Evolutionary conservation across 2,888 invertebrate genomes (phyloP).

Genomic region (Nomada ferruginata): DNA sequence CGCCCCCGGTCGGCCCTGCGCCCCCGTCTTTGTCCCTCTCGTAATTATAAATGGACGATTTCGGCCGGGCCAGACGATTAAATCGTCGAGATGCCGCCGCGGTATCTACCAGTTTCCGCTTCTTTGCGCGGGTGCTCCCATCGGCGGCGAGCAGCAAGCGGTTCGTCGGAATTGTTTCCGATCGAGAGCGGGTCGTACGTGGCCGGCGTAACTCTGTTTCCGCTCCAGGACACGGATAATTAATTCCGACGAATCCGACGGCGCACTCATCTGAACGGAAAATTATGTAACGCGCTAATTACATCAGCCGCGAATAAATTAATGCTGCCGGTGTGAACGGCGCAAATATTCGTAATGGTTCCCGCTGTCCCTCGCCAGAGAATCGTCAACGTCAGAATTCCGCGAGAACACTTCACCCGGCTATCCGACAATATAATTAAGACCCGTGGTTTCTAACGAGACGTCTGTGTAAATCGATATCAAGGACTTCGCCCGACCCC

Average conservation of each 20-base stretch:
- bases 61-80: slow-evolving; percentile 14
- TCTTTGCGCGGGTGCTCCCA: neutral
- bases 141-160: neutral
- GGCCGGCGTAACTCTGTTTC: neutral
- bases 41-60: slow-evolving; percentile 57
- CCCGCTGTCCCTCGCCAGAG: neutral
- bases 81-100: slow-evolving; percentile 6
- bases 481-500: neutral
- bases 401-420: neutral
- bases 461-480: slow-evolving; percentile 56
- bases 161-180: neutral
- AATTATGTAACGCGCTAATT: neutral
- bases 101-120: too few species aligned
- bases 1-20: neutral
- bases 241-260: neutral
- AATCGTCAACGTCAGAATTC: slow-evolving; percentile 12
- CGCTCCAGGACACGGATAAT: neutral
- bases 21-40: slow-evolving; percentile 30
- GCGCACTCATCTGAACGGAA: neutral
- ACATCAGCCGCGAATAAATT: slow-evolving; percentile 7
- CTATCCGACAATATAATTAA: slow-evolving; percentile 55
- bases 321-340: neutral
- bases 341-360: neutral
- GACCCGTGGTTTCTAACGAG: slow-evolving; percentile 54
- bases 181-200: neutral